A percentile compares a stretch with the other conserved stretches of the same genome.
These are phyloP conservation scores for Trissoscelio sp. DNA, from an alignment of 2,888 invertebrate genomes.

Conservation along the genomic window DNA sequence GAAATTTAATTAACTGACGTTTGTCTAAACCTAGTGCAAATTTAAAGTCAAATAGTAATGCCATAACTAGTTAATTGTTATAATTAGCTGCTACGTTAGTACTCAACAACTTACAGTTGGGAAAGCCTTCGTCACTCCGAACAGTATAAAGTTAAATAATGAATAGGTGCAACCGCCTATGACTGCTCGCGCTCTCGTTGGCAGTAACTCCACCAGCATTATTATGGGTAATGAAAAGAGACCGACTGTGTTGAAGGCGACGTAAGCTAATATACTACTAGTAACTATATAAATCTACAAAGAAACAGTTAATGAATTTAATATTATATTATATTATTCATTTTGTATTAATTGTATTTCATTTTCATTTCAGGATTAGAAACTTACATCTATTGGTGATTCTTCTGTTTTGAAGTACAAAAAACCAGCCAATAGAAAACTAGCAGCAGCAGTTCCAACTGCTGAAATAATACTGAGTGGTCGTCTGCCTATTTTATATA, in stretches of 20 bases:
- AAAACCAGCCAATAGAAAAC: constrained; percentile 86
- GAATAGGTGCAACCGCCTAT: constrained; percentile 90
- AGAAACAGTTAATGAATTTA: not conserved
- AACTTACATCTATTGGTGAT: constrained; percentile 77
- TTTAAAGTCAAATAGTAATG: not conserved
- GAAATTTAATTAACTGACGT: not conserved
- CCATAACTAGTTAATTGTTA: not conserved
- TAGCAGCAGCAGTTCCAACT: constrained; percentile 87
- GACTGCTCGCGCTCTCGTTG: constrained; percentile 89
- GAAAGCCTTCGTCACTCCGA: constrained; percentile 89
- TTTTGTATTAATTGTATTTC: too few relatives aligned
- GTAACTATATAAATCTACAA: constrained; percentile 82
- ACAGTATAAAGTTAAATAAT: constrained; percentile 88
- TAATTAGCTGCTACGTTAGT: not conserved
- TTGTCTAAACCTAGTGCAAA: not conserved
- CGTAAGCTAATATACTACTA: constrained; percentile 87
- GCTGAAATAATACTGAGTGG: constrained; percentile 88
- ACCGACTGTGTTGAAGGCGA: constrained; percentile 89
- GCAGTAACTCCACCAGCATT: constrained; percentile 90
- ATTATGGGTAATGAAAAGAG: constrained; percentile 90
- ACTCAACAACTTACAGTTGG: constrained; percentile 84
- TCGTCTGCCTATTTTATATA: constrained; percentile 87
- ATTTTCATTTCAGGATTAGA: not conserved
- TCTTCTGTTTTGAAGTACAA: constrained; percentile 82
- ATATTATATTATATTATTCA: too few relatives aligned